A percentile compares a stretch with the other conserved stretches of the same genome.
Conservation (phyloP, 23 tunicate genomes). For the Halocynthia aurantium region DNA sequence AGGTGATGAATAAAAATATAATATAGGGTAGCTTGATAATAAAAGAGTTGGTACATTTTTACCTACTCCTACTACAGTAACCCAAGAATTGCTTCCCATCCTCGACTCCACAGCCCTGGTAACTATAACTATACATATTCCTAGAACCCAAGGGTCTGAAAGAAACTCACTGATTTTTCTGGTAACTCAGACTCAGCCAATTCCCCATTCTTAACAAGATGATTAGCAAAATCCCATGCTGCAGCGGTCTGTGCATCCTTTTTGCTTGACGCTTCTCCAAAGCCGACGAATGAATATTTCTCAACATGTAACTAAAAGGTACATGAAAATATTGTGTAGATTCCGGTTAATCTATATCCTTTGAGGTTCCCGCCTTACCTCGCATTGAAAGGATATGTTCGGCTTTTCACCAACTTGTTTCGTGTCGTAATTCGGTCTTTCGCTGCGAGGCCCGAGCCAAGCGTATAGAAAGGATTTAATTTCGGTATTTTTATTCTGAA, state of each 20-base stretch:
- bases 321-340: not conserved
- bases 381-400: conserved; percentile 75
- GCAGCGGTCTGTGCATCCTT: conserved; percentile 89
- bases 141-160: too few relatives aligned
- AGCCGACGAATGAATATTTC: conserved; percentile 71
- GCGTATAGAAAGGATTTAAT: conserved; percentile 85
- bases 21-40: too few relatives aligned
- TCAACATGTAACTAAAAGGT: conserved; percentile 48
- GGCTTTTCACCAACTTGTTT: conserved; percentile 82
- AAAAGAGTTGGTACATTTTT: too few relatives aligned
- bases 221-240: conserved; percentile 91
- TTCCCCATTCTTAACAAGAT: conserved; percentile 51
- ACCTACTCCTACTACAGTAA: too few relatives aligned
- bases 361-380: conserved; percentile 19
- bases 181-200: conserved; percentile 47
- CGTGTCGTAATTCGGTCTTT: conserved; percentile 67
- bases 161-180: conserved; percentile 33
- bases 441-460: conserved; percentile 76
- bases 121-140: too few relatives aligned
- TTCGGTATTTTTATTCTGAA: conserved; percentile 66
- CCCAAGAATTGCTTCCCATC: too few relatives aligned
- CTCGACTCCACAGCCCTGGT: too few relatives aligned
- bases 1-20: too few relatives aligned
- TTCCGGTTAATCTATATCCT: too few relatives aligned
- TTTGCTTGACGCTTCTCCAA: conserved; percentile 71